These are phyloP conservation scores for Grammomys surdaster DNA, from an alignment of 2,113 vertebrate genomes.

Conservation along the genomic window DNA sequence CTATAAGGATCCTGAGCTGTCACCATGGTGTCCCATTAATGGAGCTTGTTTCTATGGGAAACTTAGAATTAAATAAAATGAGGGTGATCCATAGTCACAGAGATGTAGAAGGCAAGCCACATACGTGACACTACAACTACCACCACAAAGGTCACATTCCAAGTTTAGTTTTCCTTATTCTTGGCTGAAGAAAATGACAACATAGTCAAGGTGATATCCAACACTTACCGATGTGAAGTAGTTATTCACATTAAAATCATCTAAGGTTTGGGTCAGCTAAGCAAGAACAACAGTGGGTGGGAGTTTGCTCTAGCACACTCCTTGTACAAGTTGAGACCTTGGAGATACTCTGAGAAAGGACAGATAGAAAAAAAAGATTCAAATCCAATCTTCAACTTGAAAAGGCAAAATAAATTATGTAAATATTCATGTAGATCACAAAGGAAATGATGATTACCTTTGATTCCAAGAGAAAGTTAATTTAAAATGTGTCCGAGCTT, in stretches of 20 bases:
- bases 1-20: neutral
- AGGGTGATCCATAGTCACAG: neutral
- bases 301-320: neutral
- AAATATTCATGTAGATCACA: slow-evolving; percentile 40
- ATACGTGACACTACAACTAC: neutral
- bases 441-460: slow-evolving; percentile 76
- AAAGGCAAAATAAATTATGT: slow-evolving; percentile 64
- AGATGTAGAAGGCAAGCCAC: neutral
- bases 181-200: neutral
- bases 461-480: slow-evolving; percentile 73
- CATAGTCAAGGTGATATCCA: neutral
- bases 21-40: neutral
- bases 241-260: neutral
- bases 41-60: neutral
- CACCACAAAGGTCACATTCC: neutral
- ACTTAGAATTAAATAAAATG: accelerated
- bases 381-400: slow-evolving; percentile 60
- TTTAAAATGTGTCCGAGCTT: slow-evolving; percentile 67
- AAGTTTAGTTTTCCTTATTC: neutral
- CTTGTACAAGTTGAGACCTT: neutral
- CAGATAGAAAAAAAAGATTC: slow-evolving; percentile 49
- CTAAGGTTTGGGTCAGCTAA: neutral
- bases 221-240: slow-evolving; percentile 53
- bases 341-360: slow-evolving; percentile 25
- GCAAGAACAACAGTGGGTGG: neutral